Conservation (phyloP, 2,797 vertebrate genomes). For the Lepidocolaptes lacrymiger region DNA sequence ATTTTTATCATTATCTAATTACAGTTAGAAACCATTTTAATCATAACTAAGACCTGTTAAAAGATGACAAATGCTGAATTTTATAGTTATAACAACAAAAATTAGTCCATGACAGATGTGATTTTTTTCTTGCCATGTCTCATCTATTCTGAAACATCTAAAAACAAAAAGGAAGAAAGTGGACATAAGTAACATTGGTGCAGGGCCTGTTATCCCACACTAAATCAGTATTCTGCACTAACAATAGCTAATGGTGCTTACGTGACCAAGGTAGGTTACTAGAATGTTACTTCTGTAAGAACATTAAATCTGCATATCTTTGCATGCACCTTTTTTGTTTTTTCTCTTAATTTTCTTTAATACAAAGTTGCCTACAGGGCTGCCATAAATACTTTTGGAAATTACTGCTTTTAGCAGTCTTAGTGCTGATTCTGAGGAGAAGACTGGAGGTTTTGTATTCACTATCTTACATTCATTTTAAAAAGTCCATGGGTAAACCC, state of each 20-base stretch:
- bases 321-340: not conserved
- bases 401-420: not conserved
- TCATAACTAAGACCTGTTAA: not conserved
- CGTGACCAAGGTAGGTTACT: not conserved
- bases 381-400: not conserved
- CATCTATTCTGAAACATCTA: not conserved
- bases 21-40: not conserved
- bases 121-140: not conserved
- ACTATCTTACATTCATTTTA: not conserved
- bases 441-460: not conserved
- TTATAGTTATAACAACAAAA: not conserved
- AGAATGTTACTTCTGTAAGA: not conserved
- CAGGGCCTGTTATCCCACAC: accelerated
- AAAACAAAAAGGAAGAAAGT: not conserved
- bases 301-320: not conserved
- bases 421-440: not conserved
- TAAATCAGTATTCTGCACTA: not conserved
- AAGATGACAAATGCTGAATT: not conserved
- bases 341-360: not conserved
- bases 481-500: not conserved
- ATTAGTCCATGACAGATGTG: not conserved
- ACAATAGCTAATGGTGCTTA: not conserved
- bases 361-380: not conserved
- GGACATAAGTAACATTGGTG: not conserved
- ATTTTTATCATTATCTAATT: not conserved